Conservation (phyloP, 2,797 vertebrate genomes). For the Heterohyrax brucei region DNA sequence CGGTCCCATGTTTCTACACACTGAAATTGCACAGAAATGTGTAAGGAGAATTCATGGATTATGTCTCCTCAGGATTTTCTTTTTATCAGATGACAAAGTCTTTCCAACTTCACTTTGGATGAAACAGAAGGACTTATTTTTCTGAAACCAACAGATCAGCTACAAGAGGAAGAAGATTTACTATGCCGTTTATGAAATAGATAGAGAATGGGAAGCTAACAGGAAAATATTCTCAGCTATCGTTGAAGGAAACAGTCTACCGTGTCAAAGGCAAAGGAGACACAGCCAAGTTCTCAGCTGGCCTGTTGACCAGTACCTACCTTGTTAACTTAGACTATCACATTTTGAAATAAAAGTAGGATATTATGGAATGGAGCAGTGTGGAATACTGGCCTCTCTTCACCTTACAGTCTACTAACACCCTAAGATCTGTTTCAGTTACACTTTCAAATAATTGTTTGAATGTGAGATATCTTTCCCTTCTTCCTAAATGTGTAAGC, state of each 20-base stretch:
- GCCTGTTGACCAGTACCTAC: neutral
- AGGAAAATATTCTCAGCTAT: neutral
- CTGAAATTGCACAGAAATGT: neutral
- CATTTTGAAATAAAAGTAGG: neutral
- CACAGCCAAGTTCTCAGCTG: neutral
- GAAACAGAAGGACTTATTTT: conserved; percentile 16
- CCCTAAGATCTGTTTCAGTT: neutral
- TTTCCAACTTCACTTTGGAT: neutral
- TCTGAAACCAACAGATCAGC: neutral
- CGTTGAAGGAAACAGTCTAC: neutral
- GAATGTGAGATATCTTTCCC: neutral
- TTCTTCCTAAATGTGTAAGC: neutral
- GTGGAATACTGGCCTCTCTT: neutral
- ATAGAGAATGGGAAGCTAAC: neutral
- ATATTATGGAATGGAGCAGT: neutral
- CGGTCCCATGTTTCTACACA: neutral
- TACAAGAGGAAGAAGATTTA: neutral
- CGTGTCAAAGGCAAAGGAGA: neutral
- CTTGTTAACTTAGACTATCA: neutral
- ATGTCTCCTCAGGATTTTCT: neutral
- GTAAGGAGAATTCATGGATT: conserved; percentile 6
- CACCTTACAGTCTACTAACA: neutral
- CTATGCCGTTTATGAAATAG: neutral
- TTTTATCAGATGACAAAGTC: neutral
- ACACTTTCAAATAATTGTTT: neutral